These are phyloP conservation scores for Perizoma affinitatum DNA, from an alignment of 2,888 invertebrate genomes.

Conservation along the genomic window DNA sequence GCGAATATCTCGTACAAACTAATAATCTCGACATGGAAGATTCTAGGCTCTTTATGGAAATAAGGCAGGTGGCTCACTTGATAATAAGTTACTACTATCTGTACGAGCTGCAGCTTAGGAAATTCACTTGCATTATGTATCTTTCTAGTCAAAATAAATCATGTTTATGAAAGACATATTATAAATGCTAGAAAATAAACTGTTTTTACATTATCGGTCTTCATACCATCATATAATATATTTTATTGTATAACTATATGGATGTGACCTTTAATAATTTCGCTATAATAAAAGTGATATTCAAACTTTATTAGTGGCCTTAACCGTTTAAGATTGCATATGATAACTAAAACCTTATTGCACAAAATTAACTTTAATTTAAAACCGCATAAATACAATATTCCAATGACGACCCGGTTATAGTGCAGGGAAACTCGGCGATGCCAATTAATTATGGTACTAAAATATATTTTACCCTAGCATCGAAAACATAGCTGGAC, in stretches of 20 bases:
- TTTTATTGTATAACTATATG: no score
- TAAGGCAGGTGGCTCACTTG: constrained; percentile 17
- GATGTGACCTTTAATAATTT: no score
- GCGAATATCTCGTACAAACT: constrained; percentile 7
- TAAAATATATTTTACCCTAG: constrained; percentile 26
- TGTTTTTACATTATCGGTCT: no score
- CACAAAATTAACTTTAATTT: constrained; percentile 15
- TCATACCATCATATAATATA: no score
- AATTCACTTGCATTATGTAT: constrained; percentile 5
- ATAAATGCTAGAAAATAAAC: no score
- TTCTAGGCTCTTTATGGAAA: constrained; percentile 25
- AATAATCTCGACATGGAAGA: constrained; percentile 21
- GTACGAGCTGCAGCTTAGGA: background rate
- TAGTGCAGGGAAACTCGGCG: constrained; percentile 31
- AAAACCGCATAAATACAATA: constrained; percentile 22
- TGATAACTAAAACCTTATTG: constrained; percentile 13
- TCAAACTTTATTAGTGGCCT: no score
- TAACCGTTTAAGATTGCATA: constrained; percentile 4
- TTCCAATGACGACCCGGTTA: constrained; percentile 29
- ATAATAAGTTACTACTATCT: constrained; percentile 11
- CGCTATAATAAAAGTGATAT: no score
- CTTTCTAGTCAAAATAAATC: constrained; percentile 8
- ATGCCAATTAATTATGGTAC: constrained; percentile 33
- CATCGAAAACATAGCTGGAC: background rate
- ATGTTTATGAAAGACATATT: background rate